These are phyloP conservation scores for Whitmania pigra DNA, from an alignment of 1,140 invertebrate genomes.

Conservation along the genomic window DNA sequence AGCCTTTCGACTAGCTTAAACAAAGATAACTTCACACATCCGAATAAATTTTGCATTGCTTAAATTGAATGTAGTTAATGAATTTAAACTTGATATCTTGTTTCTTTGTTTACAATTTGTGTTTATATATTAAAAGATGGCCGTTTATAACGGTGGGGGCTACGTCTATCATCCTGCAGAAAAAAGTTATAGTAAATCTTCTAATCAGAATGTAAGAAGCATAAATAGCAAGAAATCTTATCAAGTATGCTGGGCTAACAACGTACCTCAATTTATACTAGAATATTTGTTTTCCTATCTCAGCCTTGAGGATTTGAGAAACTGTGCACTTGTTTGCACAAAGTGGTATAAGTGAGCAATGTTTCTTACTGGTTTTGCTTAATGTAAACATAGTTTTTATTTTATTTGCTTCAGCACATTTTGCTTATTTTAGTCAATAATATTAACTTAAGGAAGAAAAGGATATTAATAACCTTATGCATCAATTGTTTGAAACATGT, in stretches of 20 bases:
- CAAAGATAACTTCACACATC: too few species aligned
- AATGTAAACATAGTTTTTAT: background rate
- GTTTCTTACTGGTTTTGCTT: background rate
- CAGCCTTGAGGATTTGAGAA: slow-evolving; percentile 66
- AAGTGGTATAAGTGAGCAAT: slow-evolving; percentile 62
- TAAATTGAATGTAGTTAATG: too few species aligned
- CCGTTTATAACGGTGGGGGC: background rate
- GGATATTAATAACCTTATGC: too few species aligned
- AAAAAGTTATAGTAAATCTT: background rate
- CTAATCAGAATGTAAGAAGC: slow-evolving; percentile 1
- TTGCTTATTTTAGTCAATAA: background rate
- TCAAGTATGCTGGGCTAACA: slow-evolving; percentile 7
- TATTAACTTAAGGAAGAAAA: too few species aligned
- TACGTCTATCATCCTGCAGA: background rate
- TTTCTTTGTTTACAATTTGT: too few species aligned
- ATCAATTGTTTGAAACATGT: background rate
- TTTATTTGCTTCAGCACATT: background rate
- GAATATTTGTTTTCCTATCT: slow-evolving; percentile 89
- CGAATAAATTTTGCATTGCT: too few species aligned
- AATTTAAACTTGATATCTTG: too few species aligned
- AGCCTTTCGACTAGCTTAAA: too few species aligned
- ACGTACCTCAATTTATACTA: slow-evolving; percentile 62
- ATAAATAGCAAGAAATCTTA: background rate
- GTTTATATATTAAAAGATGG: background rate
- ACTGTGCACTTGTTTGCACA: slow-evolving; percentile 83